Evolutionary conservation across 64 coral and sea anemone genomes (phyloP).

Genomic region (Trachythela sp.): DNA sequence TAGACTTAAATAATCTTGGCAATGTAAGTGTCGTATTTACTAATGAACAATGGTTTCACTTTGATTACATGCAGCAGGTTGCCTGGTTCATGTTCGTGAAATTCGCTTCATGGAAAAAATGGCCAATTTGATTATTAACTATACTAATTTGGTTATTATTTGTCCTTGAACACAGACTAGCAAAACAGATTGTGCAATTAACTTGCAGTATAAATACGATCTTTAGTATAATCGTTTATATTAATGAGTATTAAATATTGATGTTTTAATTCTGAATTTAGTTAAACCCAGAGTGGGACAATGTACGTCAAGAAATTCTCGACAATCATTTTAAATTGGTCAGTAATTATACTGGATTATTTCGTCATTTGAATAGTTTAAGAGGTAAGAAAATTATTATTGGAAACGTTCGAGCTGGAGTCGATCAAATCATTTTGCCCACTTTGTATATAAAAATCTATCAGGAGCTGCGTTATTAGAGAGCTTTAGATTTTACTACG

Average conservation of each 20-base stretch:
- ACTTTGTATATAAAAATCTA: too few relatives aligned
- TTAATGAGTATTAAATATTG: background rate
- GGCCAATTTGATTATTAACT: background rate
- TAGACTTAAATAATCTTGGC: conserved; percentile 91
- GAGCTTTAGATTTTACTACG: too few relatives aligned
- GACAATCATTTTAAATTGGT: conserved; percentile 94
- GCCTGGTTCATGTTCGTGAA: background rate
- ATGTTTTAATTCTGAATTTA: background rate
- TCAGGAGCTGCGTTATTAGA: too few relatives aligned
- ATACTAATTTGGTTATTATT: too few relatives aligned
- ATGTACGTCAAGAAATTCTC: conserved; percentile 71
- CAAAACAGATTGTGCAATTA: background rate
- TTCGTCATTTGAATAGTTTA: conserved; percentile 69
- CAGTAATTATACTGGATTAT: conserved; percentile 69
- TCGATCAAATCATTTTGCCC: too few relatives aligned
- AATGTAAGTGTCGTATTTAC: conserved; percentile 57
- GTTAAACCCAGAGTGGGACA: conserved; percentile 85
- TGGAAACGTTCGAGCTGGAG: too few relatives aligned
- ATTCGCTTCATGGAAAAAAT: background rate
- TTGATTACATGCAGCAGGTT: background rate
- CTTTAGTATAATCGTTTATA: background rate
- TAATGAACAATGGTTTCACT: too few relatives aligned
- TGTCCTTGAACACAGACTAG: background rate
- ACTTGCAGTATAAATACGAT: too few relatives aligned
- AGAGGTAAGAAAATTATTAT: conserved; percentile 65